Percentiles rank a stretch among this genome's conserved stretches.
Evolutionary conservation across 2,797 vertebrate genomes (phyloP).

Genomic region (Mycteria americana): DNA sequence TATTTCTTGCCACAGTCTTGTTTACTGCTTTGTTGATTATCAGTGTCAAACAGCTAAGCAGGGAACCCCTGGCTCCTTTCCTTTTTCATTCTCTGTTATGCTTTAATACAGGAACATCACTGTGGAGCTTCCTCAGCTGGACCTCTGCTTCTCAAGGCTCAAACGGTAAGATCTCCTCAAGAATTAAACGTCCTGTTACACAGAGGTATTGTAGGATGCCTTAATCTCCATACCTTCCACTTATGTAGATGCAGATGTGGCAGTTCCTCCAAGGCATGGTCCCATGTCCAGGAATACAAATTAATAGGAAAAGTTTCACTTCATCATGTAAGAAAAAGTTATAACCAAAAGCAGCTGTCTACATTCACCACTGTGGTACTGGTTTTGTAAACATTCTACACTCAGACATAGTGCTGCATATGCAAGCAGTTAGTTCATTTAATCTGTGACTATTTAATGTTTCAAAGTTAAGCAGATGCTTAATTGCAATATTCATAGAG

Average conservation of each 20-base stretch:
- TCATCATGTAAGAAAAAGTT: background rate
- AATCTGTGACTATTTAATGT: background rate
- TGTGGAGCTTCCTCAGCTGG: background rate
- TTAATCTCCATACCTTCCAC: background rate
- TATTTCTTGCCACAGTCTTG: background rate
- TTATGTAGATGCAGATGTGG: background rate
- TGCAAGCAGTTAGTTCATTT: background rate
- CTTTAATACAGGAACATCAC: background rate
- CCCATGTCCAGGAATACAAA: background rate
- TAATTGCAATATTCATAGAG: conserved; percentile 1
- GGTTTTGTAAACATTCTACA: background rate
- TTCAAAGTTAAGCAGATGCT: conserved; percentile 29
- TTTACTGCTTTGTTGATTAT: background rate
- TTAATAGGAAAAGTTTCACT: background rate
- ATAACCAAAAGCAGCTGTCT: background rate
- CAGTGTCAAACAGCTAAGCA: background rate
- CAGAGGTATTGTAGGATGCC: background rate
- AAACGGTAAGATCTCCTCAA: background rate
- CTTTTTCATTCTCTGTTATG: background rate
- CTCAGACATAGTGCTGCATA: background rate
- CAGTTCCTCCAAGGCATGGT: background rate
- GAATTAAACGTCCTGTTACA: background rate
- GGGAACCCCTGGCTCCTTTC: background rate
- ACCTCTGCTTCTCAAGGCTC: background rate
- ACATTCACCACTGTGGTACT: background rate